These are phyloP conservation scores for Taphrorychus bicolor DNA, from an alignment of 2,888 invertebrate genomes.

Conservation along the genomic window DNA sequence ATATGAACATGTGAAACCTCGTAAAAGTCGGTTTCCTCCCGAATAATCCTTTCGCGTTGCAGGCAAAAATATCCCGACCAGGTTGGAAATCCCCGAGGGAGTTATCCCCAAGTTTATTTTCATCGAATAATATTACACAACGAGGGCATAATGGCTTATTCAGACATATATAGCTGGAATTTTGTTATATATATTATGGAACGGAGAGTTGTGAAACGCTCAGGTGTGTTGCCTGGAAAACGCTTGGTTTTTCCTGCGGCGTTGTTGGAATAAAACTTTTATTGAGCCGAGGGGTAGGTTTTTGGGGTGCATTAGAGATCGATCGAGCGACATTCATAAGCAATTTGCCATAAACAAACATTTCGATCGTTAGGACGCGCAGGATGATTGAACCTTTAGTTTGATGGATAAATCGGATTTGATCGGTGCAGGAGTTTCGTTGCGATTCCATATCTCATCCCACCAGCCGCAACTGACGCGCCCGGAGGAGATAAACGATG, in stretches of 20 bases:
- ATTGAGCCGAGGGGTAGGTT: neutral
- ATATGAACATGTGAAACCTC: neutral
- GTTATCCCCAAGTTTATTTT: constrained; percentile 40
- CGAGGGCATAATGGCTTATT: constrained; percentile 38
- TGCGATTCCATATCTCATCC: neutral
- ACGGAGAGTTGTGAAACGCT: constrained; percentile 15
- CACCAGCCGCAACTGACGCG: constrained; percentile 22
- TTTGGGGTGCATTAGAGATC: neutral
- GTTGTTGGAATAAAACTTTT: constrained; percentile 10
- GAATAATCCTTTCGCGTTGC: constrained; percentile 14
- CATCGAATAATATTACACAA: constrained; percentile 41
- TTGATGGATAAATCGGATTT: constrained; percentile 5
- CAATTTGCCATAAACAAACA: neutral
- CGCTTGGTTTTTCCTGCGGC: constrained; percentile 10
- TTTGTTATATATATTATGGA: constrained; percentile 28
- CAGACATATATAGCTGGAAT: constrained; percentile 37
- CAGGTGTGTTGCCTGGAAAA: constrained; percentile 32
- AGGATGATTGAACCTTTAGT: neutral
- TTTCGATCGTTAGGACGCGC: neutral
- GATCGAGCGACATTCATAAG: neutral
- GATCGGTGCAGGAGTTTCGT: constrained; percentile 6
- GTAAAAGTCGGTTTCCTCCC: neutral
- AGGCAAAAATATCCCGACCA: constrained; percentile 23
- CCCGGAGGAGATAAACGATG: constrained; percentile 27
- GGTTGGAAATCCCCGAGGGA: constrained; percentile 23